Evolutionary conservation across 2,113 vertebrate species (phyloP).

Genomic region (Actenoides hombroni): DNA sequence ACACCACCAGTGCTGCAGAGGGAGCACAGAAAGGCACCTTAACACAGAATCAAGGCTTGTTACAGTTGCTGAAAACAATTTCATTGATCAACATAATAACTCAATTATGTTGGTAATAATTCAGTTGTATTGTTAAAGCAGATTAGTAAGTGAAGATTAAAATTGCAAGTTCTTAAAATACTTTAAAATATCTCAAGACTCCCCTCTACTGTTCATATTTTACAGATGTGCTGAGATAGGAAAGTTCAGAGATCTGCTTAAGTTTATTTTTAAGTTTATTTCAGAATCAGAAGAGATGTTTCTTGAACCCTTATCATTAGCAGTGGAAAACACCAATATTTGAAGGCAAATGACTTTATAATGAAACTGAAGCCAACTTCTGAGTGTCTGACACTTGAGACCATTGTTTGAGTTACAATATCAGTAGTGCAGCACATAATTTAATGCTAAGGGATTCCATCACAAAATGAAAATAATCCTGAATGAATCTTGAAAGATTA

Average conservation of each 20-base stretch:
- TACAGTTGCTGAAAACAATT: neutral
- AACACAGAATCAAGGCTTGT: neutral
- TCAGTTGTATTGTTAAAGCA: neutral
- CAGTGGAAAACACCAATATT: neutral
- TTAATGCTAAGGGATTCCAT: neutral
- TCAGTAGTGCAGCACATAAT: neutral
- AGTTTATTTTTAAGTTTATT: neutral
- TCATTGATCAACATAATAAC: neutral
- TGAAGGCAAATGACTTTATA: neutral
- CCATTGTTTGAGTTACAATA: neutral
- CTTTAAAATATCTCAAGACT: neutral
- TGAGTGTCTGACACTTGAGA: neutral
- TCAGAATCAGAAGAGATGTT: neutral
- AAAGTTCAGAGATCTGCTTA: neutral
- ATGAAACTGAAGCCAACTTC: neutral
- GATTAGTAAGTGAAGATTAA: neutral
- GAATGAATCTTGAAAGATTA: neutral
- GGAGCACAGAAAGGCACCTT: neutral
- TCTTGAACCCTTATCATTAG: neutral
- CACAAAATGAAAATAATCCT: constrained; percentile 18
- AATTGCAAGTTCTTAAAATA: neutral
- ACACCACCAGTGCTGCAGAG: neutral
- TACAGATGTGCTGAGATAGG: neutral
- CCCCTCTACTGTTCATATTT: neutral
- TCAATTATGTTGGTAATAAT: neutral